Percentiles rank a stretch among this genome's conserved stretches.
These are phyloP conservation scores for Graphium colonna DNA, from an alignment of 2,888 invertebrate species.

Conservation along the genomic window DNA sequence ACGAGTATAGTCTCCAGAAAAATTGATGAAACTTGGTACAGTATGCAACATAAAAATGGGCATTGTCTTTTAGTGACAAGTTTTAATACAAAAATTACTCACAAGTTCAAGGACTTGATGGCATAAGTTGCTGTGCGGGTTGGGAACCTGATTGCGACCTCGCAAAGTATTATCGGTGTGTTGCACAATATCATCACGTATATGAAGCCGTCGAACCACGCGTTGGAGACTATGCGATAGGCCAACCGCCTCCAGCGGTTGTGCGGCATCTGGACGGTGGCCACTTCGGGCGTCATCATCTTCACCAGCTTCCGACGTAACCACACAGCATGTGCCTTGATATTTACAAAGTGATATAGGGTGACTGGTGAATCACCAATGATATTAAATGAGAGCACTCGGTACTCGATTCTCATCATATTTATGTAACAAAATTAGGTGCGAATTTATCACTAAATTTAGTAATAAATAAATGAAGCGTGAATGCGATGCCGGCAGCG, in stretches of 20 bases:
- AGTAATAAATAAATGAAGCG: too few relatives aligned
- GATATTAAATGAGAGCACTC: too few relatives aligned
- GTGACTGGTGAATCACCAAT: too few relatives aligned
- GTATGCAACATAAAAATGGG: too few relatives aligned
- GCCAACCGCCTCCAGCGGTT: constrained; percentile 54
- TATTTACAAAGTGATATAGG: background rate
- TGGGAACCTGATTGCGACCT: constrained; percentile 50
- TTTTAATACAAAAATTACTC: too few relatives aligned
- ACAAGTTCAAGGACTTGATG: constrained; percentile 64
- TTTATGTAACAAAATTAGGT: too few relatives aligned
- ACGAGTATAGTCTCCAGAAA: too few relatives aligned
- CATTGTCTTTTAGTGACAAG: too few relatives aligned
- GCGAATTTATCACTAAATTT: too few relatives aligned
- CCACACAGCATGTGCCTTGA: constrained; percentile 62
- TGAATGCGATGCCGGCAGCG: too few relatives aligned
- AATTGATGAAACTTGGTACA: too few relatives aligned
- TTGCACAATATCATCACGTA: constrained; percentile 64
- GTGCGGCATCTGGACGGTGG: constrained; percentile 53
- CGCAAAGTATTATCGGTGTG: constrained; percentile 65
- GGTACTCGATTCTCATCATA: too few relatives aligned
- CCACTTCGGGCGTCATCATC: constrained; percentile 54
- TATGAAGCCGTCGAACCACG: constrained; percentile 70
- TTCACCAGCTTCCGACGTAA: constrained; percentile 61
- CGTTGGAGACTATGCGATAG: constrained; percentile 51
- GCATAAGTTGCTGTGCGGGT: constrained; percentile 32